Conservation (phyloP, 2,797 vertebrate genomes). For the Ctenopoma kingsleyae region DNA sequence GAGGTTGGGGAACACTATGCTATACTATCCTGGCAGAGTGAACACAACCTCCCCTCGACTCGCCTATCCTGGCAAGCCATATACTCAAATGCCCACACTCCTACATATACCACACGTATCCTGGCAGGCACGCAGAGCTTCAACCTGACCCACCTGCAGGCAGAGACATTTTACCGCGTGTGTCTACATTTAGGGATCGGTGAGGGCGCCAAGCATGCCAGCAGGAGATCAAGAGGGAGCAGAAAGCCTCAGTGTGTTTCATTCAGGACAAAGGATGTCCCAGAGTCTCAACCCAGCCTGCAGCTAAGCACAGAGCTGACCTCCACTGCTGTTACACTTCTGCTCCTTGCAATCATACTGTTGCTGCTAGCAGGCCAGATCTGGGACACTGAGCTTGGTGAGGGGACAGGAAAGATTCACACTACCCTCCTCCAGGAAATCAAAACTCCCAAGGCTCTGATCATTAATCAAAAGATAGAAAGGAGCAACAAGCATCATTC, state of each 20-base stretch:
- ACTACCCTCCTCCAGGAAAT: slow-evolving; percentile 64
- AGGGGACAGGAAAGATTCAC: slow-evolving; percentile 63
- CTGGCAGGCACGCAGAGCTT: slow-evolving; percentile 90
- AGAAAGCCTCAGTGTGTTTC: slow-evolving; percentile 83
- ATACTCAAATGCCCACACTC: slow-evolving; percentile 67
- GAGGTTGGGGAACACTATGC: slow-evolving; percentile 87
- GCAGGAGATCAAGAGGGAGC: slow-evolving; percentile 52
- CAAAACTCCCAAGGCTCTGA: slow-evolving; percentile 60
- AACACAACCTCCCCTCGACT: slow-evolving; percentile 88
- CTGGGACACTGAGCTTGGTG: slow-evolving; percentile 63
- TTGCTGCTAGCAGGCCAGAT: slow-evolving; percentile 83
- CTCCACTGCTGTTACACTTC: slow-evolving; percentile 77
- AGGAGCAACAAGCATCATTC: slow-evolving; percentile 46
- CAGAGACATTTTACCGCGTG: slow-evolving; percentile 90
- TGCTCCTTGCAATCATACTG: slow-evolving; percentile 80
- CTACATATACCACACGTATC: slow-evolving; percentile 85
- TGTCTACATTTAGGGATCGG: slow-evolving; percentile 88
- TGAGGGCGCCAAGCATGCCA: slow-evolving; percentile 71
- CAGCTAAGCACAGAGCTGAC: slow-evolving; percentile 74
- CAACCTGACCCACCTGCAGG: slow-evolving; percentile 93
- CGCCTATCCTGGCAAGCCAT: slow-evolving; percentile 91
- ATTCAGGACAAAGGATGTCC: slow-evolving; percentile 90
- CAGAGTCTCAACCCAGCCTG: slow-evolving; percentile 39
- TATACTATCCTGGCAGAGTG: slow-evolving; percentile 89
- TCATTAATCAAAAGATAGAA: slow-evolving; percentile 61